Base-by-base conservation (phyloP, 2,888 invertebrate species). In the Bibio marci region DNA sequence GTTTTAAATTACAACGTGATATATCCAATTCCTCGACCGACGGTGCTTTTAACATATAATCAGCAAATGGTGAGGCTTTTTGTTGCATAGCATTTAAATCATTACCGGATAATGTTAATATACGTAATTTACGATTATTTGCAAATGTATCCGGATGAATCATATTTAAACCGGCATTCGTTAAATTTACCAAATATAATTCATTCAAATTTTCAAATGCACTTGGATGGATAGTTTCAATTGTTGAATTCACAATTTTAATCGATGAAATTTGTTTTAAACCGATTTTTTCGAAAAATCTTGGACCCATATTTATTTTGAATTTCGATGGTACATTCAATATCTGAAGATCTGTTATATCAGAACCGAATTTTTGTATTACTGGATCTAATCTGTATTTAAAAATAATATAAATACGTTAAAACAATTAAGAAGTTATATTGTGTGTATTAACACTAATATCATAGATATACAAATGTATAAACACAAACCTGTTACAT, bases 91-190 rank as follows among this genome's bases (percentile, higher is more conserved):
- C 50, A 32, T 55, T 59, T 26, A 79, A 58, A 26, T 76, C 73
- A 50, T 80, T 79, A 41, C 74, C 71, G 6, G 76, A 66, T 30
- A 80, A 69, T 28, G 76, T 76, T 13, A 83, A 56, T 36, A 76
- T 63, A 39, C 72, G 68, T 35, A 81, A 61, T 47, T 73, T 73
- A 40, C 68, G 71, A 52, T 77, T 78, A 43, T 65, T 68, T 22
- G 69, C 69, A 57, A 83, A 82, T 2, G 77, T 74, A 48, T 80
- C 73, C 1, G 76, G 73, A 47, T 79, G 72, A 36, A 83, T 63
- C 40, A 66, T 64, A 42, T 70, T 70, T 18, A 83, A 65, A 40
- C 70, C 73, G 42, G 76, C 76, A 52, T 76, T 73, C 3, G 76
- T 72, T 42, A 85, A 63, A 49, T 78, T 73, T 1, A 83, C 69